These are phyloP conservation scores for Eucera pruinosa DNA, from an alignment of 2,888 invertebrate species.

Conservation along the genomic window DNA sequence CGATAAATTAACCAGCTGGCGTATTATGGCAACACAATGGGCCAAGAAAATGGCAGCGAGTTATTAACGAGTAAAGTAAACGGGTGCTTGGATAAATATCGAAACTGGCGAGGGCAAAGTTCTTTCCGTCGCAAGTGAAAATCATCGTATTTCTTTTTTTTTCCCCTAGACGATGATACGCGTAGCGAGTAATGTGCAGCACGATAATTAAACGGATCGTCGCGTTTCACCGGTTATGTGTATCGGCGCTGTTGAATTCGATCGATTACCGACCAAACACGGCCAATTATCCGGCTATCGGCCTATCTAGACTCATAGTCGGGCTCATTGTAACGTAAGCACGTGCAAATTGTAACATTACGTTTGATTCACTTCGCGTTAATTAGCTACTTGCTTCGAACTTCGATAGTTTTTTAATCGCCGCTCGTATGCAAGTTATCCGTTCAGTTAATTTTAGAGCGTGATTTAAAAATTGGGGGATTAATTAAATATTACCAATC, in stretches of 20 bases:
- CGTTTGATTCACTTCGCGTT: neutral
- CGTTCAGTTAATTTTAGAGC: no score
- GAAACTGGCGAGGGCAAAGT: neutral
- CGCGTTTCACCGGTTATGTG: slow-evolving; percentile 1
- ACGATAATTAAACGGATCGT: neutral
- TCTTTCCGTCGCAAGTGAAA: neutral
- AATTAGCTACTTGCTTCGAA: neutral
- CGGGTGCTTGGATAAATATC: neutral
- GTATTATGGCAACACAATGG: neutral
- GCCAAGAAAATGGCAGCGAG: neutral
- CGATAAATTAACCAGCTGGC: neutral
- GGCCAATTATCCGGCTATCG: slow-evolving; percentile 5
- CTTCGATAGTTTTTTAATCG: neutral
- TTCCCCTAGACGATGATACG: neutral
- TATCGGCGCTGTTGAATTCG: neutral
- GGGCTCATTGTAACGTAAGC: neutral
- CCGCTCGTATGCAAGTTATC: no score
- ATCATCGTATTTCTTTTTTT: neutral
- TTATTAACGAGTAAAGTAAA: neutral
- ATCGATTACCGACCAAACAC: neutral
- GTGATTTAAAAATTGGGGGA: no score
- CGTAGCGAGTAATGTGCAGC: neutral
- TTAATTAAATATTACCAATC: no score
- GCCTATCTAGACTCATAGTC: neutral
- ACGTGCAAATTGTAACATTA: neutral